Evolutionary conservation across 2,113 vertebrate species (phyloP).

Genomic region (Gila orcuttii): DNA sequence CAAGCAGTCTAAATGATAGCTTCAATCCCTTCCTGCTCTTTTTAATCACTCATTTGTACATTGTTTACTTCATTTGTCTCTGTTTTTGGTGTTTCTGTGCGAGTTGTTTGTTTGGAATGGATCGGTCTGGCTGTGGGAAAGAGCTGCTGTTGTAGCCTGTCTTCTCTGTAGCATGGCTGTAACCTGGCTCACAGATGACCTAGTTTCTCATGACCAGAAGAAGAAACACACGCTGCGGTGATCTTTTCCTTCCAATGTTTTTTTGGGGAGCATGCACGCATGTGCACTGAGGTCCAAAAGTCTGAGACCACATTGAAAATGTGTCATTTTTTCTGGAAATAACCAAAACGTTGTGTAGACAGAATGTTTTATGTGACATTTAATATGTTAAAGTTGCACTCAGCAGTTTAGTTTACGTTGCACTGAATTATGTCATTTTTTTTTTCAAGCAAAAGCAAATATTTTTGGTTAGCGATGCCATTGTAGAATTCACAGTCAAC

Average conservation of each 20-base stretch:
- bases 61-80: conserved; percentile 53
- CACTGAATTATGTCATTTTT: background rate
- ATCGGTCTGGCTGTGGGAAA: conserved; percentile 32
- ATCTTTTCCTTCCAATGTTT: conserved; percentile 60
- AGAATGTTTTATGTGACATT: background rate
- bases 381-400: background rate
- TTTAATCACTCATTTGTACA: conserved; percentile 25
- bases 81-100: conserved; percentile 20
- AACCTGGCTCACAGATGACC: conserved; percentile 57
- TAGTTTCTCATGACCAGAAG: conserved; percentile 67
- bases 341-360: background rate
- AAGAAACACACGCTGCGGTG: conserved; percentile 59
- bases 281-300: conserved; percentile 46
- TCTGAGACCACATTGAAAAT: background rate
- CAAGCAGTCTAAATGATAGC: conserved; percentile 6
- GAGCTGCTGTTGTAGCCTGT: conserved; percentile 21
- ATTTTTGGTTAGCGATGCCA: background rate
- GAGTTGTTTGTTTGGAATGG: conserved; percentile 20
- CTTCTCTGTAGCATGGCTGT: background rate
- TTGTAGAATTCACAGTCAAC: background rate
- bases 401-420: background rate
- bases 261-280: conserved; percentile 31
- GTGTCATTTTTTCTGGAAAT: background rate
- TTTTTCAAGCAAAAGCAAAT: no score
- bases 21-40: conserved; percentile 22